Evolutionary conservation across 2,113 vertebrate species (phyloP), one percentile per base, ranked within the genome.

Genomic region (Datnioides undecimradiatus): DNA sequence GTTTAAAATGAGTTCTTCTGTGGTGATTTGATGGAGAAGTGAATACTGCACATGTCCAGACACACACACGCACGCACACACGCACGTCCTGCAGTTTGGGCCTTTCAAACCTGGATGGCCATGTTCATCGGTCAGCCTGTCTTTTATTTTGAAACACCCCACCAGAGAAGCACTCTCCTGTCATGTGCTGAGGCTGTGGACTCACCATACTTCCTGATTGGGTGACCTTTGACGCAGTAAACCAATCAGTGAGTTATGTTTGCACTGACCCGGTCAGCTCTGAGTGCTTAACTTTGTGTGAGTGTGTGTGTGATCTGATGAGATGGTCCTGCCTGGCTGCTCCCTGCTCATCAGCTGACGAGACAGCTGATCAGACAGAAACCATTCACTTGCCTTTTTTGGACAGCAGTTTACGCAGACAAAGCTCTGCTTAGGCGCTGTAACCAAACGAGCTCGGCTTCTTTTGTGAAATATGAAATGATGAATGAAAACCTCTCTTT

Each of bases 81-180:
- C 49, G 27, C 23, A 25, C n/a, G 25, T 6, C 5, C 46, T 49
- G 9, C 46, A 11, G n/a, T n/a, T n/a, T n/a, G n/a, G n/a, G n/a
- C n/a, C n/a, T n/a, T n/a, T n/a, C n/a, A n/a, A n/a, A n/a, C n/a
- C n/a, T n/a, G n/a, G n/a, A n/a, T 9, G 31, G 55, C n/a, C n/a
- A n/a, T n/a, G 23, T 9, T 23, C 9, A 11, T n/a, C 46, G 11
- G 23, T 59, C 27, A 8, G 23, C 8, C 6, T 19, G 8, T 29
- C 31, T 67, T 58, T 76, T 49, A 58, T 76, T 76, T 67, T 31
- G 25, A 41, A 60, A 69, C 45, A 6, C 45, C 41, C 29, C 36
- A 6, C 17, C 38, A 65, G 33, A 27, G 8, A 14, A 1, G 17
- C 40, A 14, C 41, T 43, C 14, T 43, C 1, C 41, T 14, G 43